Base-by-base conservation (phyloP, 1,140 invertebrate genomes). In the Drosophila saltans region DNA sequence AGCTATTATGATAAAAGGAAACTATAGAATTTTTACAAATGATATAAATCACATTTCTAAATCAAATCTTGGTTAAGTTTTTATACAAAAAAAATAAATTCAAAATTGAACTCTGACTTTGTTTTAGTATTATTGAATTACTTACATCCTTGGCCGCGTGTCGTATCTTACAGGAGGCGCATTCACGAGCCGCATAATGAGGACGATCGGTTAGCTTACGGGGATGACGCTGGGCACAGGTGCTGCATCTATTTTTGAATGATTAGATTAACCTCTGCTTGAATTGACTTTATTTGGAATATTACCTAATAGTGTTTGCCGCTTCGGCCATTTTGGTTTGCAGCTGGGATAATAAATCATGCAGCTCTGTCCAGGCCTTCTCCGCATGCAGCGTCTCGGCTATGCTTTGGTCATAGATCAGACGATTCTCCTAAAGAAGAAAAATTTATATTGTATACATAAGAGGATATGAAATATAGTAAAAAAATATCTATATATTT, bases 301-400 rank as follows among this genome's bases (percentile, higher is more conserved):
- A 55, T 26, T 81, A 94, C 93, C 96, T 94, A 89, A 98, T 97
- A 40, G 97, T 97, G 92, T 97, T 97, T 60, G 96, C 96, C 55
- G 97, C 97, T 92, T 97, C 97, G 91, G 98, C 97, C 94, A 99
- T 97, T 93, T 98, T 98, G 92, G 97, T 95, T 91, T 98, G 97
- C 72, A 98, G 93, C 92, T 98, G 97, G 48, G 96, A 96, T 63
- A 98, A 89, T 69, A 97, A 93, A 82, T 96, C 95, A 69, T 96
- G 96, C 61, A 97, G 92, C 93, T 97, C 97, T 69, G 95, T 95
- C 95, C 96, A 97, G 43, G 96, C 96, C 76, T 96, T 96, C 92
- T 97, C 96, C 48, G 95, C 96, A 93, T 96, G 96, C 63, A 95
- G 94, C 1, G 96, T 96, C 92, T 97, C 96, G 36, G 94, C 93